A percentile compares a stretch with the other conserved stretches of the same genome.
phyloP scores from a whole-genome alignment of 2,888 invertebrate genomes.

The Seira sanloemensis region DNA sequence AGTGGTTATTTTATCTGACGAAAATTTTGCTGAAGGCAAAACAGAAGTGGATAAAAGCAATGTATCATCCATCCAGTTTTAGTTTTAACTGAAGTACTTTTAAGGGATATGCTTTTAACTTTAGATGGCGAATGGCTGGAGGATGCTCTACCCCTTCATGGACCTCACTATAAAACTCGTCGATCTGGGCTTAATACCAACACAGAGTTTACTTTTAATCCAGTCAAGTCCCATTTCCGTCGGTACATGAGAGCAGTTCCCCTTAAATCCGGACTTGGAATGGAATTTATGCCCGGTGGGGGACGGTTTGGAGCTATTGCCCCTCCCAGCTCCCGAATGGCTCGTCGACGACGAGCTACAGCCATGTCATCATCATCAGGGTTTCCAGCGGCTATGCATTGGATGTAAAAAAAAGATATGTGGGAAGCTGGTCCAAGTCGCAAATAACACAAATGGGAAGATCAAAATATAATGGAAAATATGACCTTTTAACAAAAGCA shows the following conservation, averaged over 20 bases:
- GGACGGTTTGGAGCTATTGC: slow-evolving; percentile 55
- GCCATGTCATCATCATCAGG: not conserved
- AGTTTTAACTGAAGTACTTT: not conserved
- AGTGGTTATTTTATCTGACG: no score
- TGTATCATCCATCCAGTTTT: not conserved
- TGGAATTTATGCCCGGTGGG: slow-evolving; percentile 37
- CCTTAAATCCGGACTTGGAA: slow-evolving; percentile 46
- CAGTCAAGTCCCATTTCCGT: slow-evolving; percentile 65
- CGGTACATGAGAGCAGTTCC: slow-evolving; percentile 45
- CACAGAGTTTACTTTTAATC: slow-evolving; percentile 55
- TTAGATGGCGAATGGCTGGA: slow-evolving; percentile 60
- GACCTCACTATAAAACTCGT: slow-evolving; percentile 54
- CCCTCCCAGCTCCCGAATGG: slow-evolving; percentile 22
- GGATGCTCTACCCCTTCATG: slow-evolving; percentile 43
- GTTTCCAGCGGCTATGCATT: slow-evolving; percentile 26
- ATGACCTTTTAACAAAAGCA: not conserved
- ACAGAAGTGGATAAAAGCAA: no score
- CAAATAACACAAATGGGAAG: no score
- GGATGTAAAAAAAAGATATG: slow-evolving; percentile 33
- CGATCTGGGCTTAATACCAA: slow-evolving; percentile 44
- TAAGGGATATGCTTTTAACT: not conserved
- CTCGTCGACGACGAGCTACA: slow-evolving; percentile 32
- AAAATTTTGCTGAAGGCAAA: no score
- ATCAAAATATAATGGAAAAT: no score
- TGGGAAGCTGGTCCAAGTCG: no score